Conservation (phyloP, 2,797 vertebrate genomes). For the Malacoraja senta region DNA sequence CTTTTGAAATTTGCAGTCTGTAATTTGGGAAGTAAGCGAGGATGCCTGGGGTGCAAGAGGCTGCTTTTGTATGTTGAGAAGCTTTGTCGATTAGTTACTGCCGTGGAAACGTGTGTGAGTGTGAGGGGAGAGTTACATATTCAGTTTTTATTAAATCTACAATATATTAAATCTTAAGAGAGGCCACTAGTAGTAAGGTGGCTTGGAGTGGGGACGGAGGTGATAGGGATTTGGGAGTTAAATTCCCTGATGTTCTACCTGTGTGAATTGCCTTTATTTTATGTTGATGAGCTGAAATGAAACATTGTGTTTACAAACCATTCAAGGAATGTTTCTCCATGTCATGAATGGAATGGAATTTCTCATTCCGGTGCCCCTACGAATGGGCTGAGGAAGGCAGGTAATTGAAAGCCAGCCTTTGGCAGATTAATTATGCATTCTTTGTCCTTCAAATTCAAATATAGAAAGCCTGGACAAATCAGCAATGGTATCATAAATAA, state of each 20-base stretch:
- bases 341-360: background rate
- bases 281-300: background rate
- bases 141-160: background rate
- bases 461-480: background rate
- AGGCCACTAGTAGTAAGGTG: background rate
- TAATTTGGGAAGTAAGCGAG: slow-evolving; percentile 1
- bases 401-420: background rate
- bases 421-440: no score
- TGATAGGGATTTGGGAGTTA: background rate
- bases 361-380: background rate
- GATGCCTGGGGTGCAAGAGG: background rate
- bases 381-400: background rate
- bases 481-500: background rate
- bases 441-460: background rate
- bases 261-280: background rate
- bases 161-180: background rate
- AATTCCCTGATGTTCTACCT: background rate
- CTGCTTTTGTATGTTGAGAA: background rate
- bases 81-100: background rate
- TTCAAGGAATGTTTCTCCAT: no score
- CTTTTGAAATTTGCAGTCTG: slow-evolving; percentile 25
- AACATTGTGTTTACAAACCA: background rate
- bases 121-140: background rate
- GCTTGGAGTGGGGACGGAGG: background rate
- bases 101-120: background rate